Evolutionary conservation across 2,888 invertebrate genomes (phyloP).

Genomic region (Eristalis tenax): DNA sequence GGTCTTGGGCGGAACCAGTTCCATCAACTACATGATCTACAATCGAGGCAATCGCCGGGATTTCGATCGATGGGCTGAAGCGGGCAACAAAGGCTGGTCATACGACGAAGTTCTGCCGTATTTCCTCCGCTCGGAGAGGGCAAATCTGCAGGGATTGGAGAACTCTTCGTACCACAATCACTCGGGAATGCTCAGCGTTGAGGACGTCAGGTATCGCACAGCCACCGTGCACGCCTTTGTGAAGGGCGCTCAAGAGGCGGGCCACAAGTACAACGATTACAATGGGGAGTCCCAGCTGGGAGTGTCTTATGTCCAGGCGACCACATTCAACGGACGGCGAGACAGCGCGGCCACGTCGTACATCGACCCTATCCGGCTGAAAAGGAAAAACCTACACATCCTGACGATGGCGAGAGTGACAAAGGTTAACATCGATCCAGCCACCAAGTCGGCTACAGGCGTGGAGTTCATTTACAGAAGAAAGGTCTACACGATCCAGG

Average conservation of each 20-base stretch:
- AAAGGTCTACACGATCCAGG: conserved; percentile 82
- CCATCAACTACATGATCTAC: conserved; percentile 87
- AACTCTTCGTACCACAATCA: conserved; percentile 83
- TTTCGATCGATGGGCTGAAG: conserved; percentile 86
- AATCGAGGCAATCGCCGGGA: conserved; percentile 88
- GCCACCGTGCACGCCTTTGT: conserved; percentile 83
- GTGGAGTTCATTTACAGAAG: conserved; percentile 85
- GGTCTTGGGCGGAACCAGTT: conserved; percentile 84
- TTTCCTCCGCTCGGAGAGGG: conserved; percentile 84
- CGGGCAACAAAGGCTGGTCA: conserved; percentile 89
- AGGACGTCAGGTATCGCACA: conserved; percentile 83
- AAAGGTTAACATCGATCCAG: conserved; percentile 85
- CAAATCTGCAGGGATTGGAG: conserved; percentile 80
- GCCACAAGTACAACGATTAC: conserved; percentile 87
- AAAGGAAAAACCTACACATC: conserved; percentile 85
- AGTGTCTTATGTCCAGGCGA: conserved; percentile 86
- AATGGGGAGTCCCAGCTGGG: conserved; percentile 85
- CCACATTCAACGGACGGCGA: conserved; percentile 84
- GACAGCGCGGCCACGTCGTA: conserved; percentile 86
- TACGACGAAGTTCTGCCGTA: conserved; percentile 84
- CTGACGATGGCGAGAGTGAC: conserved; percentile 85
- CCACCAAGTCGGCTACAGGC: conserved; percentile 85
- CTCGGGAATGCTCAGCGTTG: conserved; percentile 85
- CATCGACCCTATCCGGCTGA: conserved; percentile 82
- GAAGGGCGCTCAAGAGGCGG: conserved; percentile 85